Evolutionary conservation across 2,888 invertebrate genomes (phyloP).

Genomic region (Eupithecia subumbrata): DNA sequence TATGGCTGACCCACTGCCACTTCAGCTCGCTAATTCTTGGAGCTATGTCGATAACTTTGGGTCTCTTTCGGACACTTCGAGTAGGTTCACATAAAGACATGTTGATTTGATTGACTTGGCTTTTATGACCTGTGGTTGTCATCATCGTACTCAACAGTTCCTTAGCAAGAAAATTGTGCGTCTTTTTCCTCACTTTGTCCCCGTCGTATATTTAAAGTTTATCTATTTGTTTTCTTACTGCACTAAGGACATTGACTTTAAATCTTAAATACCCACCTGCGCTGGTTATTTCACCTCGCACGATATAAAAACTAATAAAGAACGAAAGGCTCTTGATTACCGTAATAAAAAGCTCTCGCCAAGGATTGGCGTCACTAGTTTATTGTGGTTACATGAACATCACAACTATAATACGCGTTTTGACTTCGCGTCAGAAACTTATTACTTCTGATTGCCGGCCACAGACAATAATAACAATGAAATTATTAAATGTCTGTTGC

Average conservation of each 20-base stretch:
- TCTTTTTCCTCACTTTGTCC: background rate
- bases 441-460: conserved; percentile 39
- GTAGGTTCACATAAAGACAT: background rate
- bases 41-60: no score
- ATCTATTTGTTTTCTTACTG: background rate
- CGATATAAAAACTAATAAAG: conserved; percentile 43
- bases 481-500: conserved; percentile 21
- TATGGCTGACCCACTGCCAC: no score
- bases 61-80: background rate
- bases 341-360: conserved; percentile 48
- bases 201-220: background rate
- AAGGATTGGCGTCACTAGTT: conserved; percentile 49
- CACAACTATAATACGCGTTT: conserved; percentile 12
- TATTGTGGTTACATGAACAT: conserved; percentile 46
- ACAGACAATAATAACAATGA: conserved; percentile 36
- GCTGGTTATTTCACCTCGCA: conserved; percentile 40
- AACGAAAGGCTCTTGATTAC: conserved; percentile 46
- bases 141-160: background rate
- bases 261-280: conserved; percentile 31
- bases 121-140: background rate
- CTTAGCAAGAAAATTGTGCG: background rate
- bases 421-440: conserved; percentile 46
- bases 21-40: no score
- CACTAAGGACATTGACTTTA: background rate
- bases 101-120: background rate